Base-by-base conservation (phyloP, 1,140 invertebrate genomes). In the Eciton burchellii region DNA sequence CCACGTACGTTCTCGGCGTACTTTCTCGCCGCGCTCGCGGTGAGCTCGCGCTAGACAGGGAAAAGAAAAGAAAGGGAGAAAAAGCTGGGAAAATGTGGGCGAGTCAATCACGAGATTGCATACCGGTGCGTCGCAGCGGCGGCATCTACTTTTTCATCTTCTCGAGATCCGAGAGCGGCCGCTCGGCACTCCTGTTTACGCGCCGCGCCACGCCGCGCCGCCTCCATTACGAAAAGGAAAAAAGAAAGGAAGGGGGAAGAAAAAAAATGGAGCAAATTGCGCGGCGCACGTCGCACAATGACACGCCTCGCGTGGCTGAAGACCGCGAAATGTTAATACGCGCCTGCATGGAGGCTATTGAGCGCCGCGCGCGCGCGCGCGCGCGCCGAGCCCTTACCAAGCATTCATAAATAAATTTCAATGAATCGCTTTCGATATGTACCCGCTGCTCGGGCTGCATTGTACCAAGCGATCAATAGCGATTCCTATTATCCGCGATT, bases 351-450 rank as follows among this genome's bases (percentile, higher is more conserved):
- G 41, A 49, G 85, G 82, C 35, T 68, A 86, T 60, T 59, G 81
- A 73, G 54, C 83, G 70, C 56, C 81, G 82, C 81, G 35, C 35
- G 35, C 35, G 35, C 6, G 90, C 81, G 82, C 81, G 35, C 35
- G 35, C 35, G 35, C 6, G 90, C 90, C 90, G 89, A 90, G 88
- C 90, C 90, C 88, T 91, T 89, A 81, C 81, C 60, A 89, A 86
- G 89, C 89, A 91, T 90, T 91, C 90, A 91, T 91, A 91, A 90
- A 91, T 91, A 90, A 90, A 91, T 91, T 88, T 91, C 85, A 90
- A 91, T 91, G 87, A 90, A 90, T 82, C 77, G 89, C 82, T 74
- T 77, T 81, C 77, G 74, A 87, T 82, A 72, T n/a, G n/a, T 54
- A 56, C 57, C 21, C 56, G 45, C 14, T 71, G 71, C 35, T 35